phyloP scores from a whole-genome alignment of 2,888 invertebrate species.

The Pyrrhia umbra region DNA sequence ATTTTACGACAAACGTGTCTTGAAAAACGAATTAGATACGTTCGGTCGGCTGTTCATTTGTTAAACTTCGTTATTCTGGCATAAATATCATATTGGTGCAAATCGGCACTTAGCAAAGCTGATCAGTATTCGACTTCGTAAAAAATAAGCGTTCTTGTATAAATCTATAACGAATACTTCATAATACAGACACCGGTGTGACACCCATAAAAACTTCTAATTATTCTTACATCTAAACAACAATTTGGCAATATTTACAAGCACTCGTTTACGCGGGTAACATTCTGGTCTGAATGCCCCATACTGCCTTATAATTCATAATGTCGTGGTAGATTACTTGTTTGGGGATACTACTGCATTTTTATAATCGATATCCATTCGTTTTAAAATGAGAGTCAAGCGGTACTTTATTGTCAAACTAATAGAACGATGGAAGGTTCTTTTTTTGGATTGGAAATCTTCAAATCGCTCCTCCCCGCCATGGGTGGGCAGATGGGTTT shows the following conservation, averaged over 20 bases:
- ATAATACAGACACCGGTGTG: conserved; percentile 36
- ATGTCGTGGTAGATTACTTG: background rate
- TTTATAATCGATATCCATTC: background rate
- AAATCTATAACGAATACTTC: conserved; percentile 44
- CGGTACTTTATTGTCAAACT: too few relatives aligned
- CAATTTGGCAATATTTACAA: conserved; percentile 66
- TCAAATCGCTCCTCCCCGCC: too few relatives aligned
- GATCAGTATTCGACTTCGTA: conserved; percentile 12
- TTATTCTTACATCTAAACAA: conserved; percentile 41
- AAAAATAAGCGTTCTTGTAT: conserved; percentile 31
- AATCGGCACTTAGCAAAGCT: conserved; percentile 29
- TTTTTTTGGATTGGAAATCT: too few relatives aligned
- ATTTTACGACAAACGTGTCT: too few relatives aligned
- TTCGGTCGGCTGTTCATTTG: too few relatives aligned
- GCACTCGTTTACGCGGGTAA: conserved; percentile 38
- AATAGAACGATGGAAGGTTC: too few relatives aligned
- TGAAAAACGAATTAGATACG: too few relatives aligned
- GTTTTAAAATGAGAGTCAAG: too few relatives aligned
- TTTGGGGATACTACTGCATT: background rate
- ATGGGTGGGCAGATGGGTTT: too few relatives aligned
- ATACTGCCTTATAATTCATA: conserved; percentile 7
- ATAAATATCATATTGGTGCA: conserved; percentile 35
- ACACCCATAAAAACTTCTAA: conserved; percentile 26
- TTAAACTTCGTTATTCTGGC: conserved; percentile 21
- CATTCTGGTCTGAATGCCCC: conserved; percentile 6